Percentiles rank a stretch among this genome's conserved stretches.
These are phyloP conservation scores for Amphipyra berbera DNA, from an alignment of 2,888 invertebrate genomes.

Conservation along the genomic window DNA sequence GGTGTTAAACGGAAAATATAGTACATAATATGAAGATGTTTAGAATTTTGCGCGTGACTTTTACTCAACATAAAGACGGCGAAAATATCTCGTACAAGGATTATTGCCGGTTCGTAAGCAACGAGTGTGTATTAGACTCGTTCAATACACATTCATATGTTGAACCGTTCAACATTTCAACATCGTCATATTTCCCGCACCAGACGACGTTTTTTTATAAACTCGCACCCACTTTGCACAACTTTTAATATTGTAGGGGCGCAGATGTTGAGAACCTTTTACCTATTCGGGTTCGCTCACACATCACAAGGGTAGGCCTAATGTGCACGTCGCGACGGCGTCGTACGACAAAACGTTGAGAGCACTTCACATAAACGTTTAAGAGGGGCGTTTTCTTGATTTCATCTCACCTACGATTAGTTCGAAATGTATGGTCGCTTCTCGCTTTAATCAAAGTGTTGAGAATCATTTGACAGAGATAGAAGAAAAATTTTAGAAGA, in stretches of 20 bases:
- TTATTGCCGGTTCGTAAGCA: slow-evolving; percentile 59
- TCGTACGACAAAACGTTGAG: slow-evolving; percentile 69
- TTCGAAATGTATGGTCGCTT: slow-evolving; percentile 5
- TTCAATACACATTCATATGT: slow-evolving; percentile 53
- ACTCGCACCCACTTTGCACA: slow-evolving; percentile 74
- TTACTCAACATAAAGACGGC: slow-evolving; percentile 19
- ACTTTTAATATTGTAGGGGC: slow-evolving; percentile 83
- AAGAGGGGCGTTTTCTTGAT: slow-evolving; percentile 70
- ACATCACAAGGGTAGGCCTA: slow-evolving; percentile 71
- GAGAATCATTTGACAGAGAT: not conserved
- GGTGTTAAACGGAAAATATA: slow-evolving; percentile 3
- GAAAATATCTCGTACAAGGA: slow-evolving; percentile 53
- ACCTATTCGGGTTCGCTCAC: slow-evolving; percentile 70
- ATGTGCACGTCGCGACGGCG: slow-evolving; percentile 64
- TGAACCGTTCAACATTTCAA: slow-evolving; percentile 22
- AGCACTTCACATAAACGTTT: slow-evolving; percentile 70
- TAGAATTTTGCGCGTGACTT: slow-evolving; percentile 23
- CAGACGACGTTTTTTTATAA: slow-evolving; percentile 73
- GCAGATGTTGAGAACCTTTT: slow-evolving; percentile 85
- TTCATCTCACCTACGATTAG: slow-evolving; percentile 51
- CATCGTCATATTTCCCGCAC: slow-evolving; percentile 50
- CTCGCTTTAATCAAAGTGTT: not conserved
- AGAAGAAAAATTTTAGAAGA: not conserved
- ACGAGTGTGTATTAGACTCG: slow-evolving; percentile 59
- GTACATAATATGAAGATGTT: not conserved